Evolutionary conservation across 2,113 vertebrate species (phyloP), one percentile per base, ranked within the genome.

Genomic region (Spilogale gracilis): DNA sequence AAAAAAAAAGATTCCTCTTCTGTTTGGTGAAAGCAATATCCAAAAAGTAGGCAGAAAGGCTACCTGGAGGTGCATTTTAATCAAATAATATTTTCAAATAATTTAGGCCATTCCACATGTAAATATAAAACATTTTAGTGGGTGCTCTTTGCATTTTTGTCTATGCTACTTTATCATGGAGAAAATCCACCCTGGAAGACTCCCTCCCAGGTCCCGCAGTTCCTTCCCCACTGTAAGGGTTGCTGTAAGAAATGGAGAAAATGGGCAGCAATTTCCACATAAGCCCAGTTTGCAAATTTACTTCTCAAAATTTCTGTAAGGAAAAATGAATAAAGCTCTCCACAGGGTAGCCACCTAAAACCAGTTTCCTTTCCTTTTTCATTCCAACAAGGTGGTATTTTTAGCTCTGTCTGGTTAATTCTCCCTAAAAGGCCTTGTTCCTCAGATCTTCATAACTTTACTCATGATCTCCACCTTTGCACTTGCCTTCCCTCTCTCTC

Each of bases 21-120:
- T 61, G 9, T 27, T 63, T 43, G 50, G 56, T 45, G 48, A 94
- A 82, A 88, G 52, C 30, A 38, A 84, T 91, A 32, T 32, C 20
- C 30, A 91, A 79, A 91, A 27, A 16, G 2, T 17, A 74, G 73
- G 17, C 27, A 50, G 20, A 27, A 32, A 95, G 48, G 1, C 11
- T 50, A 45, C 50, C 17, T 52, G 32, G 7, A 89, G 50, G n/a
- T 78, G 38, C 21, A 79, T 65, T 30, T 30, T 61, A 56, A 13
- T 27, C 11, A 56, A 91, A 17, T 25, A 81, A 93, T n/a, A 95
- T 38, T 96, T 91, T 94, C 54, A 89, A 86, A 13, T 5, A 32
- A 74, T 54, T 80, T 67, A 65, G 18, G 63, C 23, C 60, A 86
- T 63, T 71, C 50, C 50, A 88, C 8, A 20, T 58, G 32, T 38